Base-by-base conservation (phyloP, 2,113 vertebrate species). In the Gymnarchus niloticus region DNA sequence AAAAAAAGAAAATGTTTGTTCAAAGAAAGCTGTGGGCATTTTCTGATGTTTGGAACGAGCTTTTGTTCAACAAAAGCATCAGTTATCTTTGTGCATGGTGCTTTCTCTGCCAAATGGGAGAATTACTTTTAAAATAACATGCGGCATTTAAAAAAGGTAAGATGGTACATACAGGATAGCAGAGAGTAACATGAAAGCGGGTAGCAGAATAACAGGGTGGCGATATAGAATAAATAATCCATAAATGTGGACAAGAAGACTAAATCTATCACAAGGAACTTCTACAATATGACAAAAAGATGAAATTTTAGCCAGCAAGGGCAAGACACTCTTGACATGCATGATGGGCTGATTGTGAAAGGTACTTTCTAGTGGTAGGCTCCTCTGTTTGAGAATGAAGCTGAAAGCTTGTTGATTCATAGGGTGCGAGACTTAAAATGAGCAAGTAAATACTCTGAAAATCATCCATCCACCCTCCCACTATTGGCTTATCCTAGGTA, bases 111-210 rank as follows among this genome's bases (percentile, higher is more conserved):
- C 12, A 69, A 19, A 69, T 69, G 28, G 61, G 61, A 69, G 37
- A 69, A 69, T 69, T 69, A 69, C 61, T 69, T 69, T 69, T n/a
- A n/a, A 69, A 69, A 69, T 69, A 69, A 69, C 28, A 61, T n/a
- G 28, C n/a, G n/a, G n/a, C 9, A 69, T 33, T 37, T 69, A 14
- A 33, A n/a, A n/a, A 37, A 19, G 61, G 3, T 69, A 69, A 69
- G 28, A 69, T 5, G 28, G 61, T 37, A 14, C 12, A 37, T 33
- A 33, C 28, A 37, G 5, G 33, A 37, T 69, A 69, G 52, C 19
- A 17, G 14, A 69, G 37, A 33, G 25, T 69, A 69, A 69, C 61
- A 69, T 37, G 61, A 10, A 37, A 33, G 37, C 33, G 61, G 12
- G 23, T 37, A 69, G 37, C 37, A 69, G n/a, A n/a, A n/a, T n/a